Evolutionary conservation across 2,797 vertebrate species (phyloP), one percentile per base, ranked within the genome.

Genomic region (Chelmon rostratus): DNA sequence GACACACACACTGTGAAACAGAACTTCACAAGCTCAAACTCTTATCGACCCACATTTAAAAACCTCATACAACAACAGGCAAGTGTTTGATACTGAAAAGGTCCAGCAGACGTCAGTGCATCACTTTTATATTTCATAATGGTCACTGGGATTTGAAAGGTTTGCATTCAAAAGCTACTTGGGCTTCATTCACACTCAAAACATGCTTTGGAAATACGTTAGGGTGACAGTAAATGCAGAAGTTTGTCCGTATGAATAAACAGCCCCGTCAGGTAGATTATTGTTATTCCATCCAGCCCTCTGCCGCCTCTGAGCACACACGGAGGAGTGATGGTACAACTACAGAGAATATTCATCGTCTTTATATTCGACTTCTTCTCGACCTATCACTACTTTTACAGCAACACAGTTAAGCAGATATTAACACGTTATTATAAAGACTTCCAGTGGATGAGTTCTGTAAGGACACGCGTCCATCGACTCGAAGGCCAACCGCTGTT

Each of bases 371-470:
- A 83, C 67, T 62, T 78, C 77, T 81, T 90, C 85, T 83, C 56
- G 31, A 88, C 87, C 92, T 93, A 93, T 81, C 76, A 82, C 91
- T 93, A 94, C 87, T 90, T 81, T 81, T 72, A 94, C 89, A 91
- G 89, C 84, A 87, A 93, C 86, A 93, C 88, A 92, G 70, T 88
- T 75, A 87, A 93, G 90, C 89, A 85, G 91, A 81, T 92, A 93
- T 92, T 81, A 90, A 92, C 87, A 92, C n/a, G 57, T 88, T 88
- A 81, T 88, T 88, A 79, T 68, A 87, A 76, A 87, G 77, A 90
- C 68, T 68, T 84, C 63, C 75, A 66, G 79, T 74, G 67, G 62
- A 76, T 8, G 57, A 82, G 54, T 54, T 68, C 44, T 62, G 74
- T 70, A 15, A 70, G 75, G 74, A 68, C 71, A 52, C 78, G 49